Base-by-base conservation (phyloP, 2,888 invertebrate species). In the Rotaria socialis region DNA sequence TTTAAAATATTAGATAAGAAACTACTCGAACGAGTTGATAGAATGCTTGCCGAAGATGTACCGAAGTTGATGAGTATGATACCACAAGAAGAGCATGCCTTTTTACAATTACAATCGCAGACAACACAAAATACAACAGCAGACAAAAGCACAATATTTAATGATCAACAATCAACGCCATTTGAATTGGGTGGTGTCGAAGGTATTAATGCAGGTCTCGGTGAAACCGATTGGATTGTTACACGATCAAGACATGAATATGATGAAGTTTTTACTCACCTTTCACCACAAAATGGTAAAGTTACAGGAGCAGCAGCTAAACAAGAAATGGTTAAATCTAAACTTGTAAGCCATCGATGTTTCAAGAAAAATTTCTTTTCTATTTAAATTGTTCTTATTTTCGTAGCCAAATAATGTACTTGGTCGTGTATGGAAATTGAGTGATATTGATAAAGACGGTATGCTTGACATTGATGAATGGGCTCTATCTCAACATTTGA, bases 221-320 rank as follows among this genome's bases (percentile, higher is more conserved):
- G 96, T 2, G 97, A 98, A 92, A 94, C 94, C 96, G 97, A 97
- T 91, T 99, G 99, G 99, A 95, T 99, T 89, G 97, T 98, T 89
- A 94, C 94, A 90, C 94, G 95, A 91, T 95, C 96, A 89, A 94
- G 96, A 90, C 93, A 94, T 87, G 94, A 94, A 90, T 96, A 95
- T 92, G 97, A 99, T 92, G 92, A 94, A 88, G 92, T 94, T 85
- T 91, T 91, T 88, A 88, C 89, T 84, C 89, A 88, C 55, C 89
- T 91, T 55, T 94, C 93, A 89, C 97, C 97, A 85, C 93, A 94
- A 88, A 96, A 97, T 92, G 97, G 97, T 88, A 97, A 97, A 93
- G 94, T 99, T 89, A 95, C 96, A 88, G 92, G 96, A 97, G 91
- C 92, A 94, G 95, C 95, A 5, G 97, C 96, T 86, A 97, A 96